Base-by-base conservation (phyloP, 2,888 invertebrate genomes). In the Agriopis marginaria region DNA sequence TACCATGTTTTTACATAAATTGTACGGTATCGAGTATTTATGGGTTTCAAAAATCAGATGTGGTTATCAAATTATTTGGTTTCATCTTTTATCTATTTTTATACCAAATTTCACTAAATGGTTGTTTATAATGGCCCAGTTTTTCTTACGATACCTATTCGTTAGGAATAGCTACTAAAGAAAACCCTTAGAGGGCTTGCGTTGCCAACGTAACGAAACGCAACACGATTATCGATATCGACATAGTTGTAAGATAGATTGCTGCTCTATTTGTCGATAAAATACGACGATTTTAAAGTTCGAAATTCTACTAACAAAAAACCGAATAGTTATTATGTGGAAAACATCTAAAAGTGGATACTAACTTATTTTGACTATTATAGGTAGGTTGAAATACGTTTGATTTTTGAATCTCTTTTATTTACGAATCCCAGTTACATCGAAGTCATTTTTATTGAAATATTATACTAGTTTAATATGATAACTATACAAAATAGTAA, bases 111-210 rank as follows among this genome's bases (percentile, higher is more conserved):
- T 54, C 1, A 6, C 1, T 32, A 3, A 32, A 32, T 32, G 32
- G 6, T 39, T 42, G 7, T 17, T 17, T 42, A 3, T 17, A 9
- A 44, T 51, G 56, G 63, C 70, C 63, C 75, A 40, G 77, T 79
- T 78, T 82, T 83, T 82, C 82, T 85, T 85, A 85, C 73, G 79
- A 83, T 80, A 78, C 79, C 83, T 85, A 85, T 79, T 85, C 85
- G 80, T 78, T 78, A 71, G 83, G 76, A 85, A 83, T 85, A 85
- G 78, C 77, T 79, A 81, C 79, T 81, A 85, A 85, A 85, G 85
- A 77, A 72, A 71, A 72, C 62, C 64, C 39, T 59, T 61, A 42
- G 51, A 45, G 63, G 71, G 67, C 60, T 74, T 62, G 44, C 69
- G 66, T 45, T 42, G 11, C 45, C 0, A 44, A 11, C 7, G 44